These are phyloP conservation scores for Petrocephalus zakoni DNA, from an alignment of 2,113 vertebrate species.

Conservation along the genomic window DNA sequence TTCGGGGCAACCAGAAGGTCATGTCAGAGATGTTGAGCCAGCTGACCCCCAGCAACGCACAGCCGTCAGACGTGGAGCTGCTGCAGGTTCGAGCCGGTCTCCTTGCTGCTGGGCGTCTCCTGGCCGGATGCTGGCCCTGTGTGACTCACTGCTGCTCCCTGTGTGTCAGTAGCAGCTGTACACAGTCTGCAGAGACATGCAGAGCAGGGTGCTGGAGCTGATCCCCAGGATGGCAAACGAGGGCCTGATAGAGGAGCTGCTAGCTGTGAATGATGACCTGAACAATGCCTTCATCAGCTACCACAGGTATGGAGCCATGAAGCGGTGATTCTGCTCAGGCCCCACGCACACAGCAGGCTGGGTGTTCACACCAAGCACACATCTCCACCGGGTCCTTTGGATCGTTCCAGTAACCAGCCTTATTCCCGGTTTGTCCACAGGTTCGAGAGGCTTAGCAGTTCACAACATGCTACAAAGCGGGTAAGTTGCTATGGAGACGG, in stretches of 20 bases:
- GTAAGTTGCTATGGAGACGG: constrained; percentile 34
- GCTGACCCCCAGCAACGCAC: constrained; percentile 69
- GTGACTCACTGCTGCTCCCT: neutral
- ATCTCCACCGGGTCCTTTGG: neutral
- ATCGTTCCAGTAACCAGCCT: neutral
- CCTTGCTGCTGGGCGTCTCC: neutral
- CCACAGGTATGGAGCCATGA: constrained; percentile 59
- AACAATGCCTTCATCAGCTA: constrained; percentile 90
- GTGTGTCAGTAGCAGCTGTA: constrained; percentile 61
- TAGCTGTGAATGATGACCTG: constrained; percentile 88
- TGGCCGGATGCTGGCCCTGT: neutral
- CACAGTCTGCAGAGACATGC: constrained; percentile 80
- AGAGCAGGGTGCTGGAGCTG: constrained; percentile 84
- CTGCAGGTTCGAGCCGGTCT: constrained; percentile 66
- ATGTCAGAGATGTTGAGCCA: constrained; percentile 94
- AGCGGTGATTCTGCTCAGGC: neutral
- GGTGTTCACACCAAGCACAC: neutral
- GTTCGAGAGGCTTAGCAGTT: constrained; percentile 80
- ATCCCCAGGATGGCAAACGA: constrained; percentile 80
- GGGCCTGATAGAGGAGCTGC: constrained; percentile 80
- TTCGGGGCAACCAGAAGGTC: constrained; percentile 83
- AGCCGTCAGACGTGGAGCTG: constrained; percentile 76
- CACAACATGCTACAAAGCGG: constrained; percentile 53
- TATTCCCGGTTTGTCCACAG: constrained; percentile 47
- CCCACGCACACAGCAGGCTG: neutral